Evolutionary conservation across 2,888 invertebrate species (phyloP).

Genomic region (Furcula furcula): DNA sequence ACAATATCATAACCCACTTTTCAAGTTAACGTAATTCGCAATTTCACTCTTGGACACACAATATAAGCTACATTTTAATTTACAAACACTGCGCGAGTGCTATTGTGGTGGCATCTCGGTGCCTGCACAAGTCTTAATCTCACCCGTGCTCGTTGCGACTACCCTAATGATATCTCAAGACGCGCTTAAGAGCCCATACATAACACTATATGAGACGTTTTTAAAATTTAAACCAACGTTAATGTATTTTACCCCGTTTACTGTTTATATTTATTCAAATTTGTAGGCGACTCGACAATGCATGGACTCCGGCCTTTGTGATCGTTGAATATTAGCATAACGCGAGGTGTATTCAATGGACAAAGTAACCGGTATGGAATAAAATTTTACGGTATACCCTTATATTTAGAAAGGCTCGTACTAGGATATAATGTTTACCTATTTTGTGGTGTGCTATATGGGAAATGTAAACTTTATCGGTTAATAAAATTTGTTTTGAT

Average conservation of each 20-base stretch:
- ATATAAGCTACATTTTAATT: conserved; percentile 49
- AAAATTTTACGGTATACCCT: conserved; percentile 74
- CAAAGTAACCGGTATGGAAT: conserved; percentile 72
- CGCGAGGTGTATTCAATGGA: conserved; percentile 70
- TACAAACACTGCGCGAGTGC: conserved; percentile 44
- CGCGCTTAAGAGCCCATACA: conserved; percentile 77
- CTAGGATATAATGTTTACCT: conserved; percentile 61
- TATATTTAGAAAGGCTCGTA: conserved; percentile 68
- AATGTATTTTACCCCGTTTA: conserved; percentile 75
- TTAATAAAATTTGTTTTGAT: conserved; percentile 35
- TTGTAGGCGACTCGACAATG: conserved; percentile 70
- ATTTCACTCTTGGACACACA: conserved; percentile 25
- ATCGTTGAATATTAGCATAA: conserved; percentile 68
- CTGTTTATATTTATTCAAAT: conserved; percentile 79
- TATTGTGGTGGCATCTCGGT: conserved; percentile 53
- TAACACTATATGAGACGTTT: conserved; percentile 79
- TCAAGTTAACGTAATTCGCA: conserved; percentile 24
- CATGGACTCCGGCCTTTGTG: conserved; percentile 59
- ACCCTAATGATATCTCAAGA: conserved; percentile 79
- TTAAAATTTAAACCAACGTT: conserved; percentile 79
- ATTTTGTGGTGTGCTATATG: conserved; percentile 46
- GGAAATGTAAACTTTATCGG: conserved; percentile 53
- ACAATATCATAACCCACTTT: conserved; percentile 5
- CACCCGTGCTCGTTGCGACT: conserved; percentile 56
- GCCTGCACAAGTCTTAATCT: conserved; percentile 71